A percentile compares a stretch with the other conserved stretches of the same genome.
Conservation (phyloP, 2,797 vertebrate genomes). For the Acanthornis magna region DNA sequence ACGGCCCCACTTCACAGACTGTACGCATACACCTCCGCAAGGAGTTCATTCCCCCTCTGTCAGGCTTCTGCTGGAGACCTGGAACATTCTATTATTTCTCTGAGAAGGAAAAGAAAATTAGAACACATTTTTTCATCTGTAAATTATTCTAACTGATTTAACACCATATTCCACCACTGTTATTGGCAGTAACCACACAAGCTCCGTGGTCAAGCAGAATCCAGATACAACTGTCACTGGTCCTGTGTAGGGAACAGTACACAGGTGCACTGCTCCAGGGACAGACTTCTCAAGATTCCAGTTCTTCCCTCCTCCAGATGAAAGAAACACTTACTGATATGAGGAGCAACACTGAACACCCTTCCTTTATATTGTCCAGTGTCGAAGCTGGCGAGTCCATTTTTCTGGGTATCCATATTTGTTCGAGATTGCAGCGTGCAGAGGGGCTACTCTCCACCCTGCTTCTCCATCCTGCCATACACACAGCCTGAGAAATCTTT, state of each 20-base stretch:
- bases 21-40: accelerated
- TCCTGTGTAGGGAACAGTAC: neutral
- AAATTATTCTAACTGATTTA: neutral
- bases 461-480: neutral
- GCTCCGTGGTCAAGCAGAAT: neutral
- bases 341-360: neutral
- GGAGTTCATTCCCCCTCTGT: neutral
- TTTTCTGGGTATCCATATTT: neutral
- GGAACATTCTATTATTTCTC: neutral
- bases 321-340: neutral
- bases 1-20: neutral
- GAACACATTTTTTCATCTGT: neutral
- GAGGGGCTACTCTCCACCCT: neutral
- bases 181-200: neutral
- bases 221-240: neutral
- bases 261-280: neutral
- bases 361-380: neutral
- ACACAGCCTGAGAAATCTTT: neutral
- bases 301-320: neutral
- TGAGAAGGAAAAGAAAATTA: neutral
- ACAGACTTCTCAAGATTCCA: neutral
- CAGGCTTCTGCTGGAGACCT: neutral
- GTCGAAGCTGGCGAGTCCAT: accelerated
- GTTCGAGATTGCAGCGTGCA: neutral
- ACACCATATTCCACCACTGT: neutral